Evolutionary conservation across 2,888 invertebrate species (phyloP).

Genomic region (Crioceris asparagi): DNA sequence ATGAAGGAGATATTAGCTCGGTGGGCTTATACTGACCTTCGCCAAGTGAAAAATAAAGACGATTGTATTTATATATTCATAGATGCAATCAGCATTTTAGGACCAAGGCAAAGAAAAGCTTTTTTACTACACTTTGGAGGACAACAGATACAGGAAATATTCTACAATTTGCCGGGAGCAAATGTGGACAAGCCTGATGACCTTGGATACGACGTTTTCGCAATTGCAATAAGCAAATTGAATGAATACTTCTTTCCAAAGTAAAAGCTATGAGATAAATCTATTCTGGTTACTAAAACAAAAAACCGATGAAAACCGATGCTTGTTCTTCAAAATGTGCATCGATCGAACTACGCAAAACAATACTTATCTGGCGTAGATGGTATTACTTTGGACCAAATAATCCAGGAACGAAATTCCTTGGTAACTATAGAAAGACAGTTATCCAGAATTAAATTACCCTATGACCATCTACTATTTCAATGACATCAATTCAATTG

Average conservation of each 20-base stretch:
- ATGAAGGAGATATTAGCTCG: too few species aligned
- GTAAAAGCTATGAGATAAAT: neutral
- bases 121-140: slow-evolving; percentile 16
- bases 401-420: slow-evolving; percentile 13
- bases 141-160: slow-evolving; percentile 19
- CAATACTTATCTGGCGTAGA: slow-evolving; percentile 14
- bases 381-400: slow-evolving; percentile 12
- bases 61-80: too few species aligned
- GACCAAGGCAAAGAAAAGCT: slow-evolving; percentile 15
- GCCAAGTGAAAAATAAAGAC: too few species aligned
- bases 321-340: too few species aligned
- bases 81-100: too few species aligned
- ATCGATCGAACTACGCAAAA: slow-evolving; percentile 16
- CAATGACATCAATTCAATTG: too few species aligned
- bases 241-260: slow-evolving; percentile 16
- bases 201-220: slow-evolving; percentile 11
- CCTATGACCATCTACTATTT: neutral
- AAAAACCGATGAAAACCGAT: slow-evolving; percentile 24
- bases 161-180: slow-evolving; percentile 17
- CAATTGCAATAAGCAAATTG: slow-evolving; percentile 16
- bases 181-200: slow-evolving; percentile 6
- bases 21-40: too few species aligned
- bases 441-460: neutral
- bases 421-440: neutral
- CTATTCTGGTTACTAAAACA: slow-evolving; percentile 14